Evolutionary conservation across 1,140 invertebrate genomes (phyloP), one percentile per base, ranked within the genome.

Genomic region (Drosophila littoralis): DNA sequence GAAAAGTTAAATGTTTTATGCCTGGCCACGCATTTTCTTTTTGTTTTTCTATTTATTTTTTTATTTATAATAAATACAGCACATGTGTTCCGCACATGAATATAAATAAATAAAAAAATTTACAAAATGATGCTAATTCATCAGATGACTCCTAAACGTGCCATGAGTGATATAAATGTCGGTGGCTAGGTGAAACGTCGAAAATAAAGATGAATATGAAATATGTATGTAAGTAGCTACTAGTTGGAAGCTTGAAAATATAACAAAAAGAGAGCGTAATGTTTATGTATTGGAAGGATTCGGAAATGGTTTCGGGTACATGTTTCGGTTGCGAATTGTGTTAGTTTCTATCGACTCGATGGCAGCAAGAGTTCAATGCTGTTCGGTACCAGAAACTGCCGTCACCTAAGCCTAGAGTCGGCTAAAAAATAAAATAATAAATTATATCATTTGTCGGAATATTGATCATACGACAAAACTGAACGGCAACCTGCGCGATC

Each of bases 1-100:
- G 77, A 84, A 64, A 68, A 79, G 61, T 75, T 69, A 71, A 85
- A 75, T 66, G 65, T 74, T 89, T 85, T 74, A 90, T 91, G 90
- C 90, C 84, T 90, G 89, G 90, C 90, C 90, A 91, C 90, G 90
- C 90, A 91, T 91, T 91, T 88, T 75, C 67, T 72, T 81, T 50
- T 55, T 70, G 61, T 65, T 48, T 52, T 71, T 33, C 35, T 54
- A 51, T 74, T 38, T 32, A 22, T 32, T 71, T 59, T 60, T 32
- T 38, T 35, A 17, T n/a, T 40, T 13, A 40, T 52, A 51, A 48
- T 61, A 36, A n/a, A 36, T 57, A 58, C 45, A 57, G 45, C 46
- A 51, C 61, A 58, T 45, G 36, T 68, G 38, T 42, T 50, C 12
- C 13, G 22, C 46, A 68, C 36, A 69, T 69, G 46, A 65, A 60